A percentile compares a stretch with the other conserved stretches of the same genome.
These are phyloP conservation scores for Drosophila busckii DNA, from an alignment of 1,140 invertebrate species.

Conservation along the genomic window DNA sequence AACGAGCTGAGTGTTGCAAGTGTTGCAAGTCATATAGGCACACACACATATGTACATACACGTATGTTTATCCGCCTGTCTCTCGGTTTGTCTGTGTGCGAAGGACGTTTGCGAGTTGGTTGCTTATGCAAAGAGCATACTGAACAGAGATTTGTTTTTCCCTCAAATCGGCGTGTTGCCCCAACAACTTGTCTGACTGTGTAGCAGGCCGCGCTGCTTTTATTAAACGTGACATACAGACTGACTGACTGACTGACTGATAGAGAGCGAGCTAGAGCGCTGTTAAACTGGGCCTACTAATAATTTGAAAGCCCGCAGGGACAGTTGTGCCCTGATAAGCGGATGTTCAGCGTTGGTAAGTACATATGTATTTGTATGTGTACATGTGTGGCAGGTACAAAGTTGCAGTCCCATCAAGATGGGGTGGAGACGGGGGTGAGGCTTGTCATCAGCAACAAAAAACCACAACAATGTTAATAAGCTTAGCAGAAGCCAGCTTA, in stretches of 20 bases:
- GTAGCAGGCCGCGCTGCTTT: constrained; percentile 6
- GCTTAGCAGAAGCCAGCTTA: constrained; percentile 48
- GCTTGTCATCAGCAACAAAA: neutral
- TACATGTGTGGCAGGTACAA: neutral
- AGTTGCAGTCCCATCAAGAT: too few species aligned
- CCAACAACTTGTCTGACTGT: too few species aligned
- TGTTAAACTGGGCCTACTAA: constrained; percentile 18
- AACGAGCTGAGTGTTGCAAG: constrained; percentile 41
- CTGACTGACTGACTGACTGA: constrained; percentile 24
- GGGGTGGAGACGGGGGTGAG: too few species aligned
- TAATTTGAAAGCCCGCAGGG: constrained; percentile 23
- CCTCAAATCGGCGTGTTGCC: too few species aligned
- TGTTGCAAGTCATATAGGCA: constrained; percentile 20
- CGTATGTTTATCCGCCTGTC: neutral
- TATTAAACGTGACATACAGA: constrained; percentile 40
- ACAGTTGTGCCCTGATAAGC: constrained; percentile 14
- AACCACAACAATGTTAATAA: constrained; percentile 36
- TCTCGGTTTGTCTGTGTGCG: neutral
- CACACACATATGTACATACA: neutral
- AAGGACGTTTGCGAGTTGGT: too few species aligned
- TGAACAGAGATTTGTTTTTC: too few species aligned
- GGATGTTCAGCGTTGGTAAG: constrained; percentile 13
- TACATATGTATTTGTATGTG: constrained; percentile 1
- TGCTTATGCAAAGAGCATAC: neutral
- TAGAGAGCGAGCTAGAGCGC: neutral